These are phyloP conservation scores for Crocuta crocuta DNA, from an alignment of 2,113 vertebrate species.

Conservation along the genomic window DNA sequence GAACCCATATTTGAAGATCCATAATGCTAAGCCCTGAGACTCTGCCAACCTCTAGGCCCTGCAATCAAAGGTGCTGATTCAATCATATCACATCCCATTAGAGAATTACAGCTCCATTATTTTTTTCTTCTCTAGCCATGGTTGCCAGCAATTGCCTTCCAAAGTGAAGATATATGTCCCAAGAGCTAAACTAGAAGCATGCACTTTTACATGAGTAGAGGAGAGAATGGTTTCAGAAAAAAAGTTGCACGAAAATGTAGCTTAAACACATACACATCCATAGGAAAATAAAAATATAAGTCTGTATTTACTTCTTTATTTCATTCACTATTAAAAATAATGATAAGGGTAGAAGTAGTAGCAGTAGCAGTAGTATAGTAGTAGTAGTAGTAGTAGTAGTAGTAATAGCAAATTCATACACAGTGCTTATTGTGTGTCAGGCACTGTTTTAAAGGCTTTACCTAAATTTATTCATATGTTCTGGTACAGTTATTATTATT, in stretches of 20 bases:
- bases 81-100: neutral
- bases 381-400: neutral
- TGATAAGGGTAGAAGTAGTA: neutral
- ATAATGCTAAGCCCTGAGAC: neutral
- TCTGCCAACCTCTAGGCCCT: neutral
- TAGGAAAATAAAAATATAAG: neutral
- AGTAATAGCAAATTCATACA: neutral
- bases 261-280: neutral
- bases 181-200: neutral
- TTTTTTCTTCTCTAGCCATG: neutral
- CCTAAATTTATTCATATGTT: neutral
- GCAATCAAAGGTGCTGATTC: neutral
- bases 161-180: neutral
- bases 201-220: neutral
- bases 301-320: neutral
- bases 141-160: neutral
- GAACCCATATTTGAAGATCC: neutral
- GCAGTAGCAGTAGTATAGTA: neutral
- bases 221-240: neutral
- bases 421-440: neutral
- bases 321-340: neutral
- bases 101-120: fast-evolving
- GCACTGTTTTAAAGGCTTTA: neutral
- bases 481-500: neutral
- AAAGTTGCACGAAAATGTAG: neutral